Evolutionary conservation across 2,113 vertebrate genomes (phyloP).

Genomic region (Forbesichthys papilliferus): DNA sequence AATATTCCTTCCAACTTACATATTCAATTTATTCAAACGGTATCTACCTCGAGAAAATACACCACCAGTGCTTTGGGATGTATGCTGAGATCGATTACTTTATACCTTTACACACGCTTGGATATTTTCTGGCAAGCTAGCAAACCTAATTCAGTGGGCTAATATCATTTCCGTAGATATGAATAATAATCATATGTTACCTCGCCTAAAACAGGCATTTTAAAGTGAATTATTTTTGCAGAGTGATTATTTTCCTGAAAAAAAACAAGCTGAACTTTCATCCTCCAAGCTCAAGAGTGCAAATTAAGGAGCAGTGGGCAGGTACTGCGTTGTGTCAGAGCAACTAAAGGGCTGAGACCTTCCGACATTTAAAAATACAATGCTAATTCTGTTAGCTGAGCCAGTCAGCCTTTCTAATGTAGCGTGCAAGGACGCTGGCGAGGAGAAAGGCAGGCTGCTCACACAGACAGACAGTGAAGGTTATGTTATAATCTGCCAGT

Average conservation of each 20-base stretch:
- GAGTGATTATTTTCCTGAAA: not conserved
- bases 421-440: not conserved
- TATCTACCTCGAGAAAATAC: not conserved
- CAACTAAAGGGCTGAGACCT: no score
- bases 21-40: not conserved
- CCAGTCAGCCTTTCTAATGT: conserved; percentile 11
- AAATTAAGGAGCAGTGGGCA: not conserved
- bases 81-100: not conserved
- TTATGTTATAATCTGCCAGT: conserved; percentile 25
- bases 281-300: not conserved
- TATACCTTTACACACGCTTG: no score
- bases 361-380: no score
- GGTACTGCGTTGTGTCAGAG: not conserved
- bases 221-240: not conserved
- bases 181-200: not conserved
- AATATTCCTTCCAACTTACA: not conserved
- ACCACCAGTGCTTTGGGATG: not conserved
- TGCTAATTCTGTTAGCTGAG: not conserved
- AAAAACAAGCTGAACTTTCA: not conserved
- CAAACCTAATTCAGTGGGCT: not conserved
- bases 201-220: not conserved
- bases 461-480: not conserved
- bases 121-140: not conserved
- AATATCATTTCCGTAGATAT: not conserved
- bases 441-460: not conserved